Base-by-base conservation (phyloP, 2,888 invertebrate species). In the Nezara viridula region DNA sequence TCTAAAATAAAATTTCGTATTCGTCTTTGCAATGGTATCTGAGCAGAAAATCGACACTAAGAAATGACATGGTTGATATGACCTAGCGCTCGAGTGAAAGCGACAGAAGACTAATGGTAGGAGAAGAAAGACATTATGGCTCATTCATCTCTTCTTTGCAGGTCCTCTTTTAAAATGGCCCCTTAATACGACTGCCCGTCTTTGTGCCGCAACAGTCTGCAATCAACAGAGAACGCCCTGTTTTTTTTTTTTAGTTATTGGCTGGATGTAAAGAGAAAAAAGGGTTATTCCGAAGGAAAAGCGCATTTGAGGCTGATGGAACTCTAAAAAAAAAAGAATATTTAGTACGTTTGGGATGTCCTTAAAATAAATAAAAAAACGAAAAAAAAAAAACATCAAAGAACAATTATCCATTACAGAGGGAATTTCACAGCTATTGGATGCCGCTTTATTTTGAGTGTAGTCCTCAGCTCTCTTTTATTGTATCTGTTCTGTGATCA, bases 181-280 rank as follows among this genome's bases (percentile, higher is more conserved):
- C 66, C 37, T 66, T 73, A 73, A 73, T 73, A 73, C 66, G 66
- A 73, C 66, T 73, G 19, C 37, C 66, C 7, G 66, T 73, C 66
- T 73, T 73, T 73, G 66, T 73, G 66, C 37, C 19, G 32, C 66
- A 73, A 73, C 66, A 73, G 66, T 73, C 66, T 73, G 66, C 66
- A 73, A 73, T 73, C 66, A 73, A 73, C 32, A 37, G 66, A 73
- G 37, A 73, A 37, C 32, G 19, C 37, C 14, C n/a, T 32, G 66
- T 14, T 32, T 73, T 21, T 37, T 21, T 24, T 24, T 24, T 37
- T 37, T 37, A 4, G 66, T 73, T 73, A 73, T 73, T 73, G 4
- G 19, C 66, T 37, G 66, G 16, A 73, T 37, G 37, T 73, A 73
- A 73, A 73, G 32, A 73, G 21, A 73, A 37, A 19, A 73, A 73